Base-by-base conservation (phyloP, 2,113 vertebrate genomes). In the Campylomormyrus numenius region DNA sequence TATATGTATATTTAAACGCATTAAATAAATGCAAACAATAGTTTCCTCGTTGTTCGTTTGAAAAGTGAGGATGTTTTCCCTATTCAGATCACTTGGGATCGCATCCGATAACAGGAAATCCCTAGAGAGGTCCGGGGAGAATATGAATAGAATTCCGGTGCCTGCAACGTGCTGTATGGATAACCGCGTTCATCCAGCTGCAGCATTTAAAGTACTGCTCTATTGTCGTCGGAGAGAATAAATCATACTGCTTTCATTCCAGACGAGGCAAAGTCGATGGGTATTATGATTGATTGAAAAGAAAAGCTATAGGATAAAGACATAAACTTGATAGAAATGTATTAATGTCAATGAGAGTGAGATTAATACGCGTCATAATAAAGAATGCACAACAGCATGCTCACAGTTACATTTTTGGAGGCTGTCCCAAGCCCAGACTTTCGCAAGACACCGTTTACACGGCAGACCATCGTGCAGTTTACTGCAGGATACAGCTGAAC, bases 61-160 rank as follows among this genome's bases (percentile, higher is more conserved):
- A 45, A 50, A 87, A 42, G 52, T n/a, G 58, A 92, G 90, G 88
- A 92, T 93, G 91, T 91, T 93, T 93, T 90, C 91, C 74, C n/a
- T 49, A 87, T 80, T 66, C 66, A 39, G 56, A 90, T 27, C 50
- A 42, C 90, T 90, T 80, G 77, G 89, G 50, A 93, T 93, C 91
- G 39, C 92, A 62, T 31, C 19, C 8, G 24, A 10, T 45, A 19
- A 92, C 91, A 93, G 94, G 19, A 35, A 85, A 50, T 89, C 49
- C 74, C 93, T 93, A 94, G 93, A 94, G 95, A 95, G 94, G 93
- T 92, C 3, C 89, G 39, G 48, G 45, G 3, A 35, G 45, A 39
- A 50, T 48, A 39, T 17, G 39, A 70, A 49, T 49, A 49, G 53
- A 13, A 10, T 35, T 46, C 62, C 46, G 35, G 39, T 46, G 24